A percentile compares a stretch with the other conserved stretches of the same genome.
phyloP scores from a whole-genome alignment of 2,797 vertebrate genomes.

The Monodelphis domestica region DNA sequence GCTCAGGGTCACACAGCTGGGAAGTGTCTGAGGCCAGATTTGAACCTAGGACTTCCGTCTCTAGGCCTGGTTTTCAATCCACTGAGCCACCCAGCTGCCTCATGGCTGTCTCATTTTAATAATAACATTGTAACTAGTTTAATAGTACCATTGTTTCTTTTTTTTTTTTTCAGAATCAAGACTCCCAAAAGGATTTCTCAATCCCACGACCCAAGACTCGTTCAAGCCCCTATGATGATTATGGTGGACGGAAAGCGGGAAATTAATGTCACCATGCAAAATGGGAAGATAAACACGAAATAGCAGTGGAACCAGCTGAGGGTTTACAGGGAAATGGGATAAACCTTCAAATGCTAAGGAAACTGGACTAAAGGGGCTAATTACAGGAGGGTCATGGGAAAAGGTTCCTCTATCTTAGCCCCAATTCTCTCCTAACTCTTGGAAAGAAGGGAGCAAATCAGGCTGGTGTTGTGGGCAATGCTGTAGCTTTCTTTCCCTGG shows the following conservation, averaged over 20 bases:
- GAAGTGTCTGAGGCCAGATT: background rate
- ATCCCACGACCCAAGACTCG: conserved; percentile 89
- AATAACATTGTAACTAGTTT: background rate
- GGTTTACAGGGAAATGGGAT: background rate
- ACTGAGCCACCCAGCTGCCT: background rate
- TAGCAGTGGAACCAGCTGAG: background rate
- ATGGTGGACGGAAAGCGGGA: conserved; percentile 76
- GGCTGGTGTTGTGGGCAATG: background rate
- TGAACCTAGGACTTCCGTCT: background rate
- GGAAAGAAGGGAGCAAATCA: background rate
- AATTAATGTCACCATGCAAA: background rate
- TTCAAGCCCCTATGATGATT: conserved; percentile 80
- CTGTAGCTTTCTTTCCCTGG: background rate
- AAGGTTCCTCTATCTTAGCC: too few relatives aligned
- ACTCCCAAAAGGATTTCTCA: conserved; percentile 87
- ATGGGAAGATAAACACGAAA: background rate
- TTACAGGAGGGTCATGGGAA: background rate
- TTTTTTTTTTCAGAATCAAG: conserved; percentile 86
- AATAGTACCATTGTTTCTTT: background rate
- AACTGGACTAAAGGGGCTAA: background rate
- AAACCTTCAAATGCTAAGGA: background rate
- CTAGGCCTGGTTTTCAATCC: background rate
- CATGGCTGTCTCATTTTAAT: background rate
- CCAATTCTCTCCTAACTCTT: background rate
- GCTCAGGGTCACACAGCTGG: background rate